Conservation (phyloP, 2,888 invertebrate genomes). For the Seira sanloemensis region DNA sequence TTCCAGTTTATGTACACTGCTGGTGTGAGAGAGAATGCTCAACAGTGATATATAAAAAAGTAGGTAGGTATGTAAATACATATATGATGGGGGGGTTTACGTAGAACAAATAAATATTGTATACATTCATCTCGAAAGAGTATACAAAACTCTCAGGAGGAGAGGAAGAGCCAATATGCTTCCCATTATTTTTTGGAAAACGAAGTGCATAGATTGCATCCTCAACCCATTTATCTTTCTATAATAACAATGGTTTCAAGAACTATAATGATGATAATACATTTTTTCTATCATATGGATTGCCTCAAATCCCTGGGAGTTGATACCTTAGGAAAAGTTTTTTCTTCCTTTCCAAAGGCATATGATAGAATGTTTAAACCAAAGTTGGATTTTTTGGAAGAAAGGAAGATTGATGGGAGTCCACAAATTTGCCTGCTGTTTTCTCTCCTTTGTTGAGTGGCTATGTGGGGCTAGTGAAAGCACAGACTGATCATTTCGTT, state of each 20-base stretch:
- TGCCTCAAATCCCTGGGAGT: constrained; percentile 1
- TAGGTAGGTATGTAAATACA: neutral
- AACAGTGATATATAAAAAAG: neutral
- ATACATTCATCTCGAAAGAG: neutral
- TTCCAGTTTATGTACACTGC: constrained; percentile 41
- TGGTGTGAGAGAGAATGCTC: neutral
- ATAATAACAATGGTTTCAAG: constrained; percentile 17
- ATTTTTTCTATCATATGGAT: neutral
- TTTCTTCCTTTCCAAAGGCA: neutral
- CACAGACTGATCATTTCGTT: constrained; percentile 33
- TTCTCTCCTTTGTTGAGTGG: constrained; percentile 43
- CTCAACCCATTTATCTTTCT: constrained; percentile 46
- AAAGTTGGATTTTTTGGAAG: constrained; percentile 19
- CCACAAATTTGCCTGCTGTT: constrained; percentile 60
- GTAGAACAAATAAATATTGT: neutral
- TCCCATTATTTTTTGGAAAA: constrained; percentile 4
- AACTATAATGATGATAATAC: neutral
- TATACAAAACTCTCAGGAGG: neutral
- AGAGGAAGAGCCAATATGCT: constrained; percentile 12
- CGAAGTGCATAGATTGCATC: constrained; percentile 43
- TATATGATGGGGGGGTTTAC: neutral
- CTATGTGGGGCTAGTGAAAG: too few species aligned
- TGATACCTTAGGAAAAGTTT: neutral
- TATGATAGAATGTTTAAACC: neutral
- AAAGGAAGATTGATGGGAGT: constrained; percentile 60